Base-by-base conservation (phyloP, 2,888 invertebrate genomes). In the Polyommatus icarus region DNA sequence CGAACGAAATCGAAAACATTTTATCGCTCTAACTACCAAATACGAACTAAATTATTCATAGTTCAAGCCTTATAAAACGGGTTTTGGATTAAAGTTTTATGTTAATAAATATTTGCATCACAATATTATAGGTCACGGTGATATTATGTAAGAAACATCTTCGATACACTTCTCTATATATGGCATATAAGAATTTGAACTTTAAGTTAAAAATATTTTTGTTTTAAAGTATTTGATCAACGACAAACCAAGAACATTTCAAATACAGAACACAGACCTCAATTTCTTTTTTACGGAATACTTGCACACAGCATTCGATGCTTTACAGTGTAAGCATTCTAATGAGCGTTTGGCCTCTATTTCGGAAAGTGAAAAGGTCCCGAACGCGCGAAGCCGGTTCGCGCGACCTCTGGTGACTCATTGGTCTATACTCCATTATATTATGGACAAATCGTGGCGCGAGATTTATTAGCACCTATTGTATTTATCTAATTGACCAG, bases 291-390 rank as follows among this genome's bases (percentile, higher is more conserved):
- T 67, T 67, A 67, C 29, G 67, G 29, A 61, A 61, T 61, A 61
- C 24, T 61, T 15, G 29, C 67, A 67, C 24, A 67, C 67, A 15
- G 67, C 32, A 67, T 67, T 67, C 67, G 15, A 29, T 67, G 6
- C 67, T 29, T 29, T 67, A 67, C 67, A 67, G 29, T 67, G 67
- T 67, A 29, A 67, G 67, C 67, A 75, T 50, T 54, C 75, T 75
- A 75, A 54, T 75, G 50, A 75, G 50, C 46, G 32, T 29, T 73
- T 77, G 77, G 72, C 77, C 77, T 72, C 72, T 57, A 72, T 77
- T 77, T 57, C 72, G 12, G 18, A 57, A 72, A 72, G 77, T 77
- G 77, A 72, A 77, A 77, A 72, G 71, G 36, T 36, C 59, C 24
- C 76, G 24, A 24, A 24, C 24, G 24, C 24, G 24, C 24, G 24